phyloP scores from a whole-genome alignment of 35 echinoderm and acorn worm genomes.

The Heliocidaris tuberculata region DNA sequence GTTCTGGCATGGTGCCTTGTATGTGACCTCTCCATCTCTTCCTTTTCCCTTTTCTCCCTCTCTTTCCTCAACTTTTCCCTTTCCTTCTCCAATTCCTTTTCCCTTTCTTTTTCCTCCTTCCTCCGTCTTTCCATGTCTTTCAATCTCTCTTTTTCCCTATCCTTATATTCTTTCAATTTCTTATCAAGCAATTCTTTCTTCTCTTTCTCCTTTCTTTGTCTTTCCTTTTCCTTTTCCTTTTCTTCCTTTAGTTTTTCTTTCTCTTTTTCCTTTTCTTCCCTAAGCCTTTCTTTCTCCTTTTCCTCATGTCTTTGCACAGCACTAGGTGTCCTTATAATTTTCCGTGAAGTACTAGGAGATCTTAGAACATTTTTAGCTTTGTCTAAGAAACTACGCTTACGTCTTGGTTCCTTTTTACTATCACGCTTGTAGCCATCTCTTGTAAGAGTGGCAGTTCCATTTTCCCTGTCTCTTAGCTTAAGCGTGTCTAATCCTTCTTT shows the following conservation, averaged over 20 bases:
- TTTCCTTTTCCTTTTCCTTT: constrained; percentile 43
- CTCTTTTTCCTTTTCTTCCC: constrained; percentile 19
- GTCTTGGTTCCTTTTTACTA: constrained; percentile 67
- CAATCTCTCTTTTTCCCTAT: constrained; percentile 22
- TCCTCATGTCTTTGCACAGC: constrained; percentile 56
- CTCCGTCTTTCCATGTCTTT: background rate
- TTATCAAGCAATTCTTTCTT: constrained; percentile 16
- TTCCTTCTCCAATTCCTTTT: constrained; percentile 11
- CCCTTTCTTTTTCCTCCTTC: constrained; percentile 26
- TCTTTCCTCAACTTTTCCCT: background rate
- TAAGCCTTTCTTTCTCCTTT: constrained; percentile 17
- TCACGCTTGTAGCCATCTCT: constrained; percentile 66
- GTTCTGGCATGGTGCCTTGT: constrained; percentile 46
- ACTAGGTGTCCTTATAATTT: constrained; percentile 77
- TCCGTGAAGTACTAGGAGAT: constrained; percentile 84
- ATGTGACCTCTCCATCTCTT: background rate
- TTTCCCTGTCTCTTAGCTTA: constrained; percentile 47
- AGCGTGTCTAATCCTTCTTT: constrained; percentile 57
- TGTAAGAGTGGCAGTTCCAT: constrained; percentile 66
- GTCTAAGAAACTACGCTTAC: constrained; percentile 79
- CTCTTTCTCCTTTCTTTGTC: background rate
- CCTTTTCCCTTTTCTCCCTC: background rate
- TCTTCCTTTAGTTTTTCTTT: constrained; percentile 23
- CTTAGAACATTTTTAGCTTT: constrained; percentile 77
- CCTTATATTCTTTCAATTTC: constrained; percentile 23